A percentile compares a stretch with the other conserved stretches of the same genome.
phyloP scores from a whole-genome alignment of 1,140 invertebrate species.

The Pemphigus obesinymphae region DNA sequence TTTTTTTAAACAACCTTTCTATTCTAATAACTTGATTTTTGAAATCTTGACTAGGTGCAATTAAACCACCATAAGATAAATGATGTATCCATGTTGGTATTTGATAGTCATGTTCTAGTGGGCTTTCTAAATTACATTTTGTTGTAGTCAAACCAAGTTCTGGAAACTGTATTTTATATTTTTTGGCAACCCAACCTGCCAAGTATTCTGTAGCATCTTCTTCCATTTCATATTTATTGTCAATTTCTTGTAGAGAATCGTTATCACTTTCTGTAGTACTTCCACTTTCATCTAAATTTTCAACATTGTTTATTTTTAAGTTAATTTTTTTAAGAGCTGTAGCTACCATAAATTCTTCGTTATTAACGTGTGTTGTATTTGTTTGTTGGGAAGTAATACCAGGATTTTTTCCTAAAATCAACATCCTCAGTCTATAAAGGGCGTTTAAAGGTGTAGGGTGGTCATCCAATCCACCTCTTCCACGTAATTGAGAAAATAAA shows the following conservation, averaged over 20 bases:
- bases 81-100: no score
- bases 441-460: constrained; percentile 42
- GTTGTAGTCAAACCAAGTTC: no score
- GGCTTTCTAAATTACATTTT: neutral
- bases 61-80: no score
- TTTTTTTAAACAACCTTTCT: neutral
- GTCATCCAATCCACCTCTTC: constrained; percentile 38
- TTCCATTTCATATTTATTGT: neutral
- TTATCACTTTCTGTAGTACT: neutral
- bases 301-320: neutral
- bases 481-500: constrained; percentile 39
- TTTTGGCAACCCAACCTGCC: no score
- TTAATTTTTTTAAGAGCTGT: neutral
- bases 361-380: constrained; percentile 9
- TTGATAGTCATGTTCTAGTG: no score
- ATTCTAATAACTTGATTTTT: no score
- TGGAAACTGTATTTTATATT: no score
- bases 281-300: neutral
- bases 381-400: constrained; percentile 4
- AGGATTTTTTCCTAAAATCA: constrained; percentile 44
- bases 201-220: no score
- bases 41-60: no score
- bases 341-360: constrained; percentile 14
- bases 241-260: neutral
- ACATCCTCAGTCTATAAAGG: constrained; percentile 34